Evolutionary conservation across 2,888 invertebrate genomes (phyloP).

Genomic region (Argynnis bischoffii): DNA sequence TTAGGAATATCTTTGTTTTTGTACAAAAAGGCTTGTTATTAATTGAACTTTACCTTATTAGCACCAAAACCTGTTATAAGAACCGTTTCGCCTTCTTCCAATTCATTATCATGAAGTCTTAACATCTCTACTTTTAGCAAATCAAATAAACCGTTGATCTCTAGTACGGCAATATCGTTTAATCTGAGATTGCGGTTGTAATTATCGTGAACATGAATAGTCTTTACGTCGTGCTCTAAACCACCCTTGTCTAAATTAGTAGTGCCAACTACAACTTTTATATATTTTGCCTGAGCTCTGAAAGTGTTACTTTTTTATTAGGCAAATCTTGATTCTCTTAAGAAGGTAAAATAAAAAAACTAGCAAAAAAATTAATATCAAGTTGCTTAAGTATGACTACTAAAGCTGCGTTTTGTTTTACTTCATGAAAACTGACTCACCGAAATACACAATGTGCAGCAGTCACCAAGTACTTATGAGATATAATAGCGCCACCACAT

Average conservation of each 20-base stretch:
- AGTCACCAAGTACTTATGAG: constrained; percentile 59
- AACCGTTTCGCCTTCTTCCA: constrained; percentile 60
- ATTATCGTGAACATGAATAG: constrained; percentile 52
- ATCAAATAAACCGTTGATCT: constrained; percentile 55
- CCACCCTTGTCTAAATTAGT: constrained; percentile 61
- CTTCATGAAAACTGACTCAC: constrained; percentile 28
- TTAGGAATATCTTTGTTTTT: no score
- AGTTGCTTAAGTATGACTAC: background rate
- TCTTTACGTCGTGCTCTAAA: constrained; percentile 48
- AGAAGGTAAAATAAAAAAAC: no score
- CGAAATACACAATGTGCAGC: constrained; percentile 68
- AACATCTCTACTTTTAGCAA: constrained; percentile 49
- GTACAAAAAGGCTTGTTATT: no score
- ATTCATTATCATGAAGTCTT: constrained; percentile 45
- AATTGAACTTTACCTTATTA: constrained; percentile 49
- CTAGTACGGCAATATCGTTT: constrained; percentile 68
- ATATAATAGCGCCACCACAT: constrained; percentile 70
- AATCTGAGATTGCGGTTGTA: constrained; percentile 53
- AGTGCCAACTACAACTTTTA: constrained; percentile 66
- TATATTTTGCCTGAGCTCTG: constrained; percentile 59
- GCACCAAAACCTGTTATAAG: constrained; percentile 69
- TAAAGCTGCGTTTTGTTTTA: background rate
- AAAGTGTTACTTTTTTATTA: constrained; percentile 42
- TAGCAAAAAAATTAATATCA: no score
- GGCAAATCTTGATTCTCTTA: no score